A percentile compares a stretch with the other conserved stretches of the same genome.
These are phyloP conservation scores for Theropithecus gelada DNA, from an alignment of 2,113 vertebrate genomes.

Conservation along the genomic window DNA sequence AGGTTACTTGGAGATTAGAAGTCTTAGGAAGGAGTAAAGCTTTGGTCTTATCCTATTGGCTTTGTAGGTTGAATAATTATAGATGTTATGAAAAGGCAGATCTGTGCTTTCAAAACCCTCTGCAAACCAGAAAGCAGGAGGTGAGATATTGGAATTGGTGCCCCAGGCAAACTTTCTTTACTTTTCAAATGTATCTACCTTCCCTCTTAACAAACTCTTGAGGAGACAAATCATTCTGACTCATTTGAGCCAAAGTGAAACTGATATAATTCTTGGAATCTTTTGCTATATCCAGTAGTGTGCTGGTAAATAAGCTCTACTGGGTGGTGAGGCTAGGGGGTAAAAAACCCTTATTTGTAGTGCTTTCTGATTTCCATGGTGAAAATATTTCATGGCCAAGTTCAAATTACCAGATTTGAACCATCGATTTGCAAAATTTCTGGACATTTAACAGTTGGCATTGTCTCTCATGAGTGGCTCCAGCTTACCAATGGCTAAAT, in stretches of 20 bases:
- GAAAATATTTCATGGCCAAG: background rate
- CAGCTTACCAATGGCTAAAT: background rate
- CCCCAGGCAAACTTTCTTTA: background rate
- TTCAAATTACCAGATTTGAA: slow-evolving; percentile 14
- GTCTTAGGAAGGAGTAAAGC: background rate
- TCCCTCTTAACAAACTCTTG: background rate
- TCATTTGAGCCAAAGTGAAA: background rate
- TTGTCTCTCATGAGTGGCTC: background rate
- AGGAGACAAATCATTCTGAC: background rate
- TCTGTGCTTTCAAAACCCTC: background rate
- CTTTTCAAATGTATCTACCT: background rate
- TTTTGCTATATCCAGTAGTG: background rate
- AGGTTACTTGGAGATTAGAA: background rate
- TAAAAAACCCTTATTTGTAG: background rate
- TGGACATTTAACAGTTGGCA: background rate
- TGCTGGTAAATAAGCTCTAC: background rate
- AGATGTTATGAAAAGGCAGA: background rate
- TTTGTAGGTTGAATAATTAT: background rate
- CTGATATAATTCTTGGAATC: background rate
- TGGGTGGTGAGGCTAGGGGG: fast-evolving
- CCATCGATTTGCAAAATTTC: background rate
- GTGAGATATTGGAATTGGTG: background rate
- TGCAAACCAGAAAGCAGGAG: background rate
- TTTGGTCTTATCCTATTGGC: background rate
- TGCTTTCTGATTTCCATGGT: background rate